Evolutionary conservation across 2,797 vertebrate genomes (phyloP).

Genomic region (Streptopelia turtur): DNA sequence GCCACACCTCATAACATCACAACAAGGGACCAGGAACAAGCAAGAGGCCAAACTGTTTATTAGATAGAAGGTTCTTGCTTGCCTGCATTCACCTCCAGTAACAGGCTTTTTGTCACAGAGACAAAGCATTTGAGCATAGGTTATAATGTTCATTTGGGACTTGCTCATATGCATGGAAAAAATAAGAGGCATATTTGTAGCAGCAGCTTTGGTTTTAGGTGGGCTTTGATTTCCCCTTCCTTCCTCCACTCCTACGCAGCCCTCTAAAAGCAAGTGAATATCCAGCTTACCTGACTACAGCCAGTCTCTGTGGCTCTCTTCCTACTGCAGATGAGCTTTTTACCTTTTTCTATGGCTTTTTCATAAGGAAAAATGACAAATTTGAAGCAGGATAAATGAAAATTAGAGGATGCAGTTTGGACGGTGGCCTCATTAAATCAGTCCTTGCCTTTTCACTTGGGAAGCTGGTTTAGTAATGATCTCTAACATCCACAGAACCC

Average conservation of each 20-base stretch:
- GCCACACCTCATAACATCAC: not conserved
- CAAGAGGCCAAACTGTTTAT: not conserved
- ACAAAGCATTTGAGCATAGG: not conserved
- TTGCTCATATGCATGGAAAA: slow-evolving; percentile 26
- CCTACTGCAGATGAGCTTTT: slow-evolving; percentile 37
- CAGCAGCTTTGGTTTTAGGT: not conserved
- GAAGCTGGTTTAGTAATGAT: slow-evolving; percentile 51
- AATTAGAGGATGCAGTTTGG: slow-evolving; percentile 18
- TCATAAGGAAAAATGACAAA: slow-evolving; percentile 35
- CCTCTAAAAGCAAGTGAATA: slow-evolving; percentile 59
- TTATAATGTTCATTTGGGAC: slow-evolving; percentile 16
- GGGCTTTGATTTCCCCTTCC: slow-evolving; percentile 45
- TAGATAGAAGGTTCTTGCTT: not conserved
- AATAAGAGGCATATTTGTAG: slow-evolving; percentile 17
- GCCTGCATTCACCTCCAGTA: not conserved
- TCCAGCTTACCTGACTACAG: slow-evolving; percentile 35
- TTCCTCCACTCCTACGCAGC: slow-evolving; percentile 52
- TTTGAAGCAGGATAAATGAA: slow-evolving; percentile 32
- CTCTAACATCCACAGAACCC: slow-evolving; percentile 20
- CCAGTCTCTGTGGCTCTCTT: slow-evolving; percentile 6
- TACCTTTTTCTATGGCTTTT: slow-evolving; percentile 43
- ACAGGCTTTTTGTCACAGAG: not conserved
- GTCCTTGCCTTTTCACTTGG: slow-evolving; percentile 35
- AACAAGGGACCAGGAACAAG: not conserved
- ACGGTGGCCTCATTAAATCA: slow-evolving; percentile 59